These are phyloP conservation scores for Mastomys coucha DNA, from an alignment of 2,113 vertebrate species.

Conservation along the genomic window DNA sequence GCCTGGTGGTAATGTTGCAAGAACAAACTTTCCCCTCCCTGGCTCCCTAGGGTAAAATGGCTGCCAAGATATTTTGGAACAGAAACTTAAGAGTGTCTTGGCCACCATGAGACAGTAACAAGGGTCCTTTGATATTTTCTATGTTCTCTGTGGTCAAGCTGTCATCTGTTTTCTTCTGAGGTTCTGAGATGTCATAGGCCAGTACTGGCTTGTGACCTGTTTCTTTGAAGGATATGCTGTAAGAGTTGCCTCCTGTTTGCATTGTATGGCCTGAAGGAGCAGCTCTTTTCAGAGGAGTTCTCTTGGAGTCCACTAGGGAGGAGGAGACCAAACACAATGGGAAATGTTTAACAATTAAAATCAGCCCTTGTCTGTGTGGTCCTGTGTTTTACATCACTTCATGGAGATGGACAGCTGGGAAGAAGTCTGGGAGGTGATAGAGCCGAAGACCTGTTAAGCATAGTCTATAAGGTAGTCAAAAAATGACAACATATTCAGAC, in stretches of 20 bases:
- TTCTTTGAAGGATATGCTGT: conserved; percentile 8
- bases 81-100: conserved; percentile 57
- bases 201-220: background rate
- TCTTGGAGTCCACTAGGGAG: background rate
- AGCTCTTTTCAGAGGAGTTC: conserved; percentile 44
- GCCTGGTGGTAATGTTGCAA: conserved; percentile 58
- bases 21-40: conserved; percentile 54
- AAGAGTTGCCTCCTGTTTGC: background rate
- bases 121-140: conserved; percentile 62
- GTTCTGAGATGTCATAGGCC: conserved; percentile 1
- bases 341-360: conserved; percentile 58
- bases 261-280: background rate
- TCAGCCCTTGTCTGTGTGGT: conserved; percentile 77
- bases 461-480: conserved; percentile 47
- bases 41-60: conserved; percentile 63
- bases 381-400: conserved; percentile 38
- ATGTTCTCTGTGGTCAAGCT: conserved; percentile 37
- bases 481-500: conserved; percentile 28
- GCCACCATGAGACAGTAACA: conserved; percentile 52
- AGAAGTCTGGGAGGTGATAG: conserved; percentile 19
- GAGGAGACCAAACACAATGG: background rate
- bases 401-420: conserved; percentile 44
- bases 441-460: conserved; percentile 55
- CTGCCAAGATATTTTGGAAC: conserved; percentile 74
- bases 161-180: conserved; percentile 46